Conservation (phyloP, 2,113 vertebrate species). For the Delphinus delphis region DNA sequence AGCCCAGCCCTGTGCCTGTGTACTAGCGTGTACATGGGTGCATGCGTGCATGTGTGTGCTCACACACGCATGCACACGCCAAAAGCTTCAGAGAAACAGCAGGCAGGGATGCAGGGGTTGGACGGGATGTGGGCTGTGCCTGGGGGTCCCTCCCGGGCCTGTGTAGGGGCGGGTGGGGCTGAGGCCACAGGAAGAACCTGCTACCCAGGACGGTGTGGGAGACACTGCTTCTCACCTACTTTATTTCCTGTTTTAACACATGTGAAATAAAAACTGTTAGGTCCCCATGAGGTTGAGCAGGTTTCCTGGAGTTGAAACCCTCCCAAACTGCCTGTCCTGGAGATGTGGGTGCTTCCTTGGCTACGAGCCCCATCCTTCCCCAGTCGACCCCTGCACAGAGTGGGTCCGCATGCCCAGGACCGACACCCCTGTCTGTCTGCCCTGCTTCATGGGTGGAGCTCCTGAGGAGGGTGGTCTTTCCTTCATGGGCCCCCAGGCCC, state of each 20-base stretch:
- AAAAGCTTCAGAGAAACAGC: neutral
- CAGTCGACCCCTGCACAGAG: neutral
- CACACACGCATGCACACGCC: no score
- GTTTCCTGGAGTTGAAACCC: neutral
- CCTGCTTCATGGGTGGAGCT: no score
- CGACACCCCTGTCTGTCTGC: accelerated
- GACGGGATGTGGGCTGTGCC: neutral
- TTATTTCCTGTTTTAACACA: neutral
- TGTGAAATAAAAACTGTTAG: neutral
- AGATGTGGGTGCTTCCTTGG: neutral
- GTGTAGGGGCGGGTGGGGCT: neutral
- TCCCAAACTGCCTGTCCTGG: neutral
- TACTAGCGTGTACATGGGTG: no score
- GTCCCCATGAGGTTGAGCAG: neutral
- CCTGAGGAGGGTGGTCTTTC: neutral
- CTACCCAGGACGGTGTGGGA: neutral
- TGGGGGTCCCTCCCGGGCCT: neutral
- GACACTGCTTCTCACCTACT: neutral
- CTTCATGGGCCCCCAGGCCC: neutral
- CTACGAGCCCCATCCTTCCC: neutral
- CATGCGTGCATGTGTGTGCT: accelerated
- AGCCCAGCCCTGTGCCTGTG: neutral
- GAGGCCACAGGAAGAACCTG: neutral
- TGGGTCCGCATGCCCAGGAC: neutral
- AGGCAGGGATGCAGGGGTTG: neutral